phyloP scores from a whole-genome alignment of 2,113 vertebrate genomes.

The Ellobius talpinus region DNA sequence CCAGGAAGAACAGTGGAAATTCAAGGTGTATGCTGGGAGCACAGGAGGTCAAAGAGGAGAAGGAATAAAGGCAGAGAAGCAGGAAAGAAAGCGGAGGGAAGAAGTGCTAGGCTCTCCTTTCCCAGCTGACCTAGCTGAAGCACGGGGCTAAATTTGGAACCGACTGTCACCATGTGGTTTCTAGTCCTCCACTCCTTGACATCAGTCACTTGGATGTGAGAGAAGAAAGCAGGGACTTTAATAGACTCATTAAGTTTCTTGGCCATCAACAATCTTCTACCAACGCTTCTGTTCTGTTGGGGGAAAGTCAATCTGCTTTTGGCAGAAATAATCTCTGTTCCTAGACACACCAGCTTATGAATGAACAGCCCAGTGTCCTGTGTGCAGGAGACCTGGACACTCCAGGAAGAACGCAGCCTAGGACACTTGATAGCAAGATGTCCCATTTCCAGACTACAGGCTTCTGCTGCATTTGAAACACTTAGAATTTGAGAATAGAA shows the following conservation, averaged over 20 bases:
- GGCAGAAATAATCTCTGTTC: slow-evolving; percentile 5
- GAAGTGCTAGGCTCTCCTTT: not conserved
- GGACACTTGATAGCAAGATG: not conserved
- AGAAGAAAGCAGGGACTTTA: slow-evolving; percentile 64
- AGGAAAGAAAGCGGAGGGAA: no score
- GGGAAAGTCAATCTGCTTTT: slow-evolving; percentile 23
- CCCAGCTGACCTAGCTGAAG: not conserved
- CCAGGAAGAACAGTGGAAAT: not conserved
- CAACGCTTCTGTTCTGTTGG: slow-evolving; percentile 33
- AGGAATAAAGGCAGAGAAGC: not conserved
- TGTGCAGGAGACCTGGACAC: not conserved
- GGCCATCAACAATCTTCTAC: slow-evolving; percentile 56
- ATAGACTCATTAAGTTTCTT: slow-evolving; percentile 60
- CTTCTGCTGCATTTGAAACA: not conserved
- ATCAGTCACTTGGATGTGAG: slow-evolving; percentile 17
- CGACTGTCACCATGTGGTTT: slow-evolving; percentile 53
- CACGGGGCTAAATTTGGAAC: not conserved
- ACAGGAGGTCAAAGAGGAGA: not conserved
- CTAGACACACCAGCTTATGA: slow-evolving; percentile 55
- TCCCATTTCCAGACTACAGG: not conserved
- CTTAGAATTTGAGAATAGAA: not conserved
- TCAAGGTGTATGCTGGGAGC: not conserved
- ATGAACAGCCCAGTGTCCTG: slow-evolving; percentile 35
- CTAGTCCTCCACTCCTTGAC: slow-evolving; percentile 49
- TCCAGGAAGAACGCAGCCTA: not conserved